These are phyloP conservation scores for Cynoglossus semilaevis DNA, from an alignment of 2,113 vertebrate species.

Conservation along the genomic window DNA sequence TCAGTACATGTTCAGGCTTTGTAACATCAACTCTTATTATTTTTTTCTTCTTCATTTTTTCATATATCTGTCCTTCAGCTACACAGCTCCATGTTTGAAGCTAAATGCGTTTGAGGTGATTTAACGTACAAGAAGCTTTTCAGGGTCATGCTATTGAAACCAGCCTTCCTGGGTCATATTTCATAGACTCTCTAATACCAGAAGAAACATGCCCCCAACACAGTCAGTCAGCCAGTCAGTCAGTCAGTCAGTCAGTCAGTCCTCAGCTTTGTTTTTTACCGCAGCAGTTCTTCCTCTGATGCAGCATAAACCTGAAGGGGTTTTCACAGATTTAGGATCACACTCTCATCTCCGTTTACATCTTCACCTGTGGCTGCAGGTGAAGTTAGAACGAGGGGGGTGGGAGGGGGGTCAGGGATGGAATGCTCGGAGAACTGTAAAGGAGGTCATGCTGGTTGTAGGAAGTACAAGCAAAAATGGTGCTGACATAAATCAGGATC, in stretches of 20 bases:
- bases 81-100: too few relatives aligned
- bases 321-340: not conserved
- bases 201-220: slow-evolving; percentile 5
- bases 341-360: not conserved
- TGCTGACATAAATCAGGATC: not conserved
- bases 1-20: too few relatives aligned
- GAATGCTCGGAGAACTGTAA: not conserved
- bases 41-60: too few relatives aligned
- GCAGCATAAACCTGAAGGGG: not conserved
- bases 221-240: not conserved
- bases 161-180: slow-evolving; percentile 6
- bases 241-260: too few relatives aligned
- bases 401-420: not conserved
- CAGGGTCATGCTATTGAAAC: too few relatives aligned
- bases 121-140: not conserved
- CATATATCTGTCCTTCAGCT: too few relatives aligned
- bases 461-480: not conserved
- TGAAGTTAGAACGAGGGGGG: not conserved
- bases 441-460: not conserved
- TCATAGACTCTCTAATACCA: slow-evolving; percentile 11
- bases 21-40: too few relatives aligned
- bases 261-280: slow-evolving; percentile 13
- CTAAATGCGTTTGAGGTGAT: not conserved
- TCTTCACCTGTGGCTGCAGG: not conserved
- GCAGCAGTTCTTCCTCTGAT: not conserved